Percentiles rank a stretch among this genome's conserved stretches.
These are phyloP conservation scores for Alethe castanea DNA, from an alignment of 2,113 vertebrate genomes.

Conservation along the genomic window DNA sequence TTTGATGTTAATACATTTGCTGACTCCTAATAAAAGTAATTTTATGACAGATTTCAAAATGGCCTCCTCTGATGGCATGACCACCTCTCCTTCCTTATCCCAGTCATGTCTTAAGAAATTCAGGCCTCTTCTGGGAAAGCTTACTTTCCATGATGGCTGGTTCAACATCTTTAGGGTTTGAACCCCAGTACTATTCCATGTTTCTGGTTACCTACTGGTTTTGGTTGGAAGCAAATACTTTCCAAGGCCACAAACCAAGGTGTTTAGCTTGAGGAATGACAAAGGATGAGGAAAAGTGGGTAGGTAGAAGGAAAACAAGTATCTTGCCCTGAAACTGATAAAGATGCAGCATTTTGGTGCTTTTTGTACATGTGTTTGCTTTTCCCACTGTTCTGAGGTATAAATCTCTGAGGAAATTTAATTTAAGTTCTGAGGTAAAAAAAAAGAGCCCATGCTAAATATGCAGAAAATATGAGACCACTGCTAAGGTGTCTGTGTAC, in stretches of 20 bases:
- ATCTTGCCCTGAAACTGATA: not conserved
- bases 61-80: not conserved
- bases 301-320: not conserved
- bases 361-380: not conserved
- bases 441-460: not conserved
- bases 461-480: not conserved
- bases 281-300: not conserved
- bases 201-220: not conserved
- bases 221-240: not conserved
- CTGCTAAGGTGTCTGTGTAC: not conserved
- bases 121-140: not conserved
- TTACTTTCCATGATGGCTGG: not conserved
- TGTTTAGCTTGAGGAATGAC: not conserved
- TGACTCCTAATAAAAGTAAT: not conserved
- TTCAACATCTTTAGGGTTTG: not conserved
- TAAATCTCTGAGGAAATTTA: not conserved
- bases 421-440: not conserved
- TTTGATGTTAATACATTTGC: not conserved
- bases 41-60: not conserved
- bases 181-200: fast-evolving
- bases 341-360: not conserved
- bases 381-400: not conserved
- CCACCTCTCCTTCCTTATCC: not conserved
- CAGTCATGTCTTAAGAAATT: not conserved
- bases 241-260: not conserved